A percentile compares a stretch with the other conserved stretches of the same genome.
phyloP scores from a whole-genome alignment of 2,888 invertebrate genomes.

The Pachymerium ferrugineum region DNA sequence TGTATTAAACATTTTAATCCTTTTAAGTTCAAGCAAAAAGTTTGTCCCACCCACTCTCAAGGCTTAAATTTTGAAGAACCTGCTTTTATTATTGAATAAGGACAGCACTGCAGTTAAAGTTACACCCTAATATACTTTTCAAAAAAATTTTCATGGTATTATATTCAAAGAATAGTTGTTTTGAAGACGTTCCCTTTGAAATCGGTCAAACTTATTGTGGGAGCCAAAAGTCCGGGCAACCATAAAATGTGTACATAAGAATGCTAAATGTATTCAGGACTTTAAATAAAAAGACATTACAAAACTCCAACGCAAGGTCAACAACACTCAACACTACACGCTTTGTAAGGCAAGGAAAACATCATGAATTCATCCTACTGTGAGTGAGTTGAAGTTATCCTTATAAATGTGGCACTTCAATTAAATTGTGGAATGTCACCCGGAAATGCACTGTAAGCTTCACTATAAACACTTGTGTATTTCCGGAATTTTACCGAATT shows the following conservation, averaged over 20 bases:
- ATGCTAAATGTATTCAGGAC: too few relatives aligned
- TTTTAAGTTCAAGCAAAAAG: background rate
- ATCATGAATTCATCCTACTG: conserved; percentile 15
- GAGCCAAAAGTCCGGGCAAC: too few relatives aligned
- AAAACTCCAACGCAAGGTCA: background rate
- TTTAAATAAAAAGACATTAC: background rate
- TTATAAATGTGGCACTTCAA: background rate
- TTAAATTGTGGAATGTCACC: background rate
- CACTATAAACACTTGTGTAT: background rate
- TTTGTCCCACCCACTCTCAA: background rate
- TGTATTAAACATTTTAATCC: too few relatives aligned
- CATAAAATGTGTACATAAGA: too few relatives aligned
- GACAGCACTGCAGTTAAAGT: background rate
- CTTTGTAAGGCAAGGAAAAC: conserved; percentile 21
- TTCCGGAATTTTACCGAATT: background rate
- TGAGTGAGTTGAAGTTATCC: conserved; percentile 13
- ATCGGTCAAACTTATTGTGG: too few relatives aligned
- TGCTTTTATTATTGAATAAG: background rate
- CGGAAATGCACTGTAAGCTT: background rate
- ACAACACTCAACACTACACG: conserved; percentile 4
- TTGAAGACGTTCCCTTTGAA: background rate
- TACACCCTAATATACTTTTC: background rate
- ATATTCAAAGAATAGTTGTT: background rate
- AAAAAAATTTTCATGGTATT: background rate
- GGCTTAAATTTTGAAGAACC: background rate